Evolutionary conservation across 2,113 vertebrate species (phyloP), one percentile per base, ranked within the genome.

Genomic region (Amphiprion ocellaris): DNA sequence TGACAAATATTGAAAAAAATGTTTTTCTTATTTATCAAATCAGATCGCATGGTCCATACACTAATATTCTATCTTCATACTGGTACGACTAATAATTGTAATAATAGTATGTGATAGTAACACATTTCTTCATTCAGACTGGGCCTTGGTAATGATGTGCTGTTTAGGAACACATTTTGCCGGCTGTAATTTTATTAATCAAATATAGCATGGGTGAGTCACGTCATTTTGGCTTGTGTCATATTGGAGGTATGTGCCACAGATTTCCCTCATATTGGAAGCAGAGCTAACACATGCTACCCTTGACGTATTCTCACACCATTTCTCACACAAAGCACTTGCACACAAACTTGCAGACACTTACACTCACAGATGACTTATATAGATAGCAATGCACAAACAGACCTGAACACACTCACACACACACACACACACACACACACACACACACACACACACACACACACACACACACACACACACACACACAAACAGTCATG

Each of bases 191-290:
- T 76, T 83, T 81, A 89, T 89, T 87, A 82, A 89, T 91, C 79
- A 84, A 76, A 88, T 88, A 83, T 90, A 89, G 84, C 70, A 52
- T 39, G 76, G 77, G 74, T 89, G 88, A 91, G 77, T 88, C 89
- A 90, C 44, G 77, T 61, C 71, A 50, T 79, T 81, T 86, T 86
- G 87, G 89, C 87, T 85, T 70, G 86, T 87, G 90, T 91, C 76
- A 86, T 61, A 74, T 90, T 60, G 44, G 87, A 92, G 91, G 91
- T 92, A 89, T 89, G 85, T 84, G 89, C 85, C 82, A 88, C 90
- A 90, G 86, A 89, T 92, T 87, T 90, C 79, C 88, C 85, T 92
- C 93, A 90, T 92, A 91, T 89, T 90, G 91, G 90, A 92, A 91
- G 87, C 87, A 88, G 91, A 89, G 87, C 81, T 89, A 92, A 92